These are phyloP conservation scores for Himalopsyche phryganea DNA, from an alignment of 1,140 invertebrate genomes.

Conservation along the genomic window DNA sequence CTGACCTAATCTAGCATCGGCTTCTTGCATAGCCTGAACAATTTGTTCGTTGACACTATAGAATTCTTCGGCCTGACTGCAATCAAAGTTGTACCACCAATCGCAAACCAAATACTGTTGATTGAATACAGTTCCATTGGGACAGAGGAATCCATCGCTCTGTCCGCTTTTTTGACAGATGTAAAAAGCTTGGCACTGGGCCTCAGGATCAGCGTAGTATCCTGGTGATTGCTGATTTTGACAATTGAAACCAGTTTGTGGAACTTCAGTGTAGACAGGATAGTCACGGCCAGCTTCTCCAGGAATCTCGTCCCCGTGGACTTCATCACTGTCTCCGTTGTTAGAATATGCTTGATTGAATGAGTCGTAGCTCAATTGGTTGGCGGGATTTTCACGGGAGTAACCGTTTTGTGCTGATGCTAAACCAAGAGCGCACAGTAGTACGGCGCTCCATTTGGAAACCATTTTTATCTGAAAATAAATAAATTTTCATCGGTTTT, in stretches of 20 bases:
- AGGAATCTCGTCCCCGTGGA: constrained; percentile 25
- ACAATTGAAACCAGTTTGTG: constrained; percentile 57
- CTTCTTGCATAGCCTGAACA: constrained; percentile 27
- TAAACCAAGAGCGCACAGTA: constrained; percentile 9
- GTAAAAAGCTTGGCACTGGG: constrained; percentile 54
- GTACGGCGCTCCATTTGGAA: constrained; percentile 9
- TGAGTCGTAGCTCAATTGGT: constrained; percentile 24
- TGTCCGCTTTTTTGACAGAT: constrained; percentile 51
- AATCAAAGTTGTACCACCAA: constrained; percentile 58
- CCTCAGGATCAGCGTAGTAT: constrained; percentile 53
- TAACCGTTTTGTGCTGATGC: constrained; percentile 24
- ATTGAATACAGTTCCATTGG: constrained; percentile 60
- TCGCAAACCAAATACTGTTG: constrained; percentile 55
- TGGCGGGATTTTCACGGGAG: constrained; percentile 17
- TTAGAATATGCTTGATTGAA: background rate
- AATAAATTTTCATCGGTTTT: background rate
- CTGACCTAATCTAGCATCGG: constrained; percentile 20
- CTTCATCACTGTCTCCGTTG: constrained; percentile 8
- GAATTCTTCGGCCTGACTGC: constrained; percentile 38
- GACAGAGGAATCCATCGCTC: constrained; percentile 55
- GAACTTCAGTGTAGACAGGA: constrained; percentile 57
- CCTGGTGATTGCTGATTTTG: constrained; percentile 48
- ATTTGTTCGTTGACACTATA: constrained; percentile 31
- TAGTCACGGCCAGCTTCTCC: constrained; percentile 54
- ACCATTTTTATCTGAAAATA: constrained; percentile 3